A percentile compares a stretch with the other conserved stretches of the same genome.
These are phyloP conservation scores for Tringa solitaria DNA, from an alignment of 2,113 vertebrate species.

Conservation along the genomic window DNA sequence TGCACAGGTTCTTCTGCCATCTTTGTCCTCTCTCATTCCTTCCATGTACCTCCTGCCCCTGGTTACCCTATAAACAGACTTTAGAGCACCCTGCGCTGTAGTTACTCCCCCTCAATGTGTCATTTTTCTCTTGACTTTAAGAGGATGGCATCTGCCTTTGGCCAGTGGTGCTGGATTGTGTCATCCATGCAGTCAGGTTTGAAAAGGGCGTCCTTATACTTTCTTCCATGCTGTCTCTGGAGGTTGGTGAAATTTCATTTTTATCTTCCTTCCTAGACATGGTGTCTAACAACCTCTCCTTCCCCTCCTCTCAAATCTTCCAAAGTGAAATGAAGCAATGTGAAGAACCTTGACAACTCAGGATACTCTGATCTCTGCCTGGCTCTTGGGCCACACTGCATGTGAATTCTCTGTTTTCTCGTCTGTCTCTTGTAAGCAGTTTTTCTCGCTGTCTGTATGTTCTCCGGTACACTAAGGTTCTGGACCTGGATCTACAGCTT, in stretches of 20 bases:
- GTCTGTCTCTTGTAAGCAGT: neutral
- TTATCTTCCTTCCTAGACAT: neutral
- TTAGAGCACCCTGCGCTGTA: neutral
- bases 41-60: neutral
- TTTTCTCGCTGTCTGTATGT: neutral
- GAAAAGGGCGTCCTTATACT: neutral
- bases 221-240: neutral
- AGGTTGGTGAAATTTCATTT: neutral
- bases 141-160: neutral
- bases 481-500: neutral
- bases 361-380: neutral
- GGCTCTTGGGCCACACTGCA: neutral
- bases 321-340: neutral
- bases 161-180: neutral
- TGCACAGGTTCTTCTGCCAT: neutral
- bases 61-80: neutral
- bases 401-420: neutral
- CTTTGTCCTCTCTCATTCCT: neutral
- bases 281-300: neutral
- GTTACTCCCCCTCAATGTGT: neutral
- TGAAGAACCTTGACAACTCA: neutral
- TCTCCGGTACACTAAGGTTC: fast-evolving
- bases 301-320: neutral
- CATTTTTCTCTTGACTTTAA: neutral
- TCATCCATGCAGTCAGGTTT: neutral